Percentiles rank a stretch among this genome's conserved stretches.
Evolutionary conservation across 2,113 vertebrate species (phyloP).

Genomic region (Porphyrio hochstetteri): DNA sequence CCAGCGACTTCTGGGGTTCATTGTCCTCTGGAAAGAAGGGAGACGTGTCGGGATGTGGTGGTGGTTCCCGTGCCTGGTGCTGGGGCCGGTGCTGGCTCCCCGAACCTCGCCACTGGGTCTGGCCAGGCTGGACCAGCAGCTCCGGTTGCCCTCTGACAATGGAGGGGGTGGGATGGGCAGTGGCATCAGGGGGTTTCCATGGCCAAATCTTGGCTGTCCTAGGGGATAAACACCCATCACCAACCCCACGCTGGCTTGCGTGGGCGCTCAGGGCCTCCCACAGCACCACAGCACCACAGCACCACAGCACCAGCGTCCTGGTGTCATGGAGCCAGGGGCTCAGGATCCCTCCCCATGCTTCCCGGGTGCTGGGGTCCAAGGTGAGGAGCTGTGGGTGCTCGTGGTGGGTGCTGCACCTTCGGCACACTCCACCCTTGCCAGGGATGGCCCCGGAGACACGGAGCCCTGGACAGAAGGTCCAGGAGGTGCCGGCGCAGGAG

Average conservation of each 20-base stretch:
- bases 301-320: too few relatives aligned
- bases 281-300: rapidly evolving
- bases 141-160: rapidly evolving
- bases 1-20: neutral
- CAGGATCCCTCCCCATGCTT: too few relatives aligned
- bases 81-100: neutral
- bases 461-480: neutral
- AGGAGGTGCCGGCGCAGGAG: neutral
- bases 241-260: neutral
- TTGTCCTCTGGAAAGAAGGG: neutral
- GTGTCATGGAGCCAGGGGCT: neutral
- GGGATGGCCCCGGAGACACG: rapidly evolving
- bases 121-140: rapidly evolving
- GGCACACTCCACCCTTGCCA: rapidly evolving
- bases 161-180: neutral
- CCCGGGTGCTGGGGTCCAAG: rapidly evolving
- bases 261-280: neutral
- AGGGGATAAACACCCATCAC: neutral
- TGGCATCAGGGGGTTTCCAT: rapidly evolving
- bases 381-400: neutral
- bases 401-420: rapidly evolving
- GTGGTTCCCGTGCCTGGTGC: neutral
- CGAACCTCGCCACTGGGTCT: too few relatives aligned
- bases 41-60: too few relatives aligned
- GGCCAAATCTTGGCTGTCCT: rapidly evolving